Percentiles rank a stretch among this genome's conserved stretches.
phyloP scores from a whole-genome alignment of 2,888 invertebrate genomes.

The Drosophila flavopinicola region DNA sequence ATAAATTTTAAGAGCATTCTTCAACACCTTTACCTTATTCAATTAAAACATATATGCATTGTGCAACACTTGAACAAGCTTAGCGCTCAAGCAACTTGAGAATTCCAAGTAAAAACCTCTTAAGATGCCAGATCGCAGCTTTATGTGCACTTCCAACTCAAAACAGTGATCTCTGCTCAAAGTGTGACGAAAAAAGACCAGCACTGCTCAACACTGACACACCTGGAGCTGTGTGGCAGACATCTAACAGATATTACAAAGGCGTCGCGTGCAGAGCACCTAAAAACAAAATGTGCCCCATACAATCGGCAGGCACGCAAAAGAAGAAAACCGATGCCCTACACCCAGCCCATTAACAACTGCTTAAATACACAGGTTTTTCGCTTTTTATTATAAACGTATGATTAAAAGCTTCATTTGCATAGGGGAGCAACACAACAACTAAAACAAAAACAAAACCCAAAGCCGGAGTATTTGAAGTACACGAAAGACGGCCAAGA shows the following conservation, averaged over 20 bases:
- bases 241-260: slow-evolving; percentile 58
- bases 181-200: neutral
- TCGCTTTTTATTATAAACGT: slow-evolving; percentile 41
- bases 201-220: slow-evolving; percentile 30
- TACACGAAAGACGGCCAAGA: slow-evolving; percentile 36
- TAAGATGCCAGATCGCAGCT: too few species aligned
- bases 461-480: slow-evolving; percentile 46
- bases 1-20: too few species aligned
- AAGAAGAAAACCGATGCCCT: slow-evolving; percentile 12
- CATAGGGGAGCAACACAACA: slow-evolving; percentile 23
- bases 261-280: slow-evolving; percentile 66
- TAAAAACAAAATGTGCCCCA: slow-evolving; percentile 46
- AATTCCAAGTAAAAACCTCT: neutral
- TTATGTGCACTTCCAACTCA: too few species aligned
- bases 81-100: neutral
- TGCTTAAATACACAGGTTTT: slow-evolving; percentile 72
- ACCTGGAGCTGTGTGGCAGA: slow-evolving; percentile 24
- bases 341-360: slow-evolving; percentile 62
- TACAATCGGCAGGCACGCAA: slow-evolving; percentile 70
- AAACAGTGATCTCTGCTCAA: slow-evolving; percentile 16
- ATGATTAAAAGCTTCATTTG: slow-evolving; percentile 71
- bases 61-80: too few species aligned
- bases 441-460: too few species aligned
- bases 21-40: too few species aligned
- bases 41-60: too few species aligned